These are phyloP conservation scores for Parazoanthus swiftii DNA, from an alignment of 92 coral and sea anemone species.

Conservation along the genomic window DNA sequence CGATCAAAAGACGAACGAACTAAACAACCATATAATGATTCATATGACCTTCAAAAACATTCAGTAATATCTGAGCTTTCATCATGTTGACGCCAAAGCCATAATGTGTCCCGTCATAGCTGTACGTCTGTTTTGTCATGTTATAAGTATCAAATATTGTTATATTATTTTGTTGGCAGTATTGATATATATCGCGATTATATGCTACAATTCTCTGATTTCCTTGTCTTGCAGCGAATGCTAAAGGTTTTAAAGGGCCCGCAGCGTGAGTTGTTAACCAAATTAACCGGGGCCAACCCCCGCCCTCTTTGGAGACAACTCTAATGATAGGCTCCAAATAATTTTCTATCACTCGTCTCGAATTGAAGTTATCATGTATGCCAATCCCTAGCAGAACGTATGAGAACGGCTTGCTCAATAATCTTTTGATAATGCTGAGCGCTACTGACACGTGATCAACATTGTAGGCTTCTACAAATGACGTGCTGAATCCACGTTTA, in stretches of 20 bases:
- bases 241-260: slow-evolving; percentile 81
- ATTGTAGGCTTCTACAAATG: slow-evolving; percentile 79
- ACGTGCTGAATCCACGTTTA: slow-evolving; percentile 46
- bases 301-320: slow-evolving; percentile 54
- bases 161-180: slow-evolving; percentile 57
- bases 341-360: slow-evolving; percentile 52
- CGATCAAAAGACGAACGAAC: background rate
- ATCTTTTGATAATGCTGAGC: slow-evolving; percentile 48
- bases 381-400: slow-evolving; percentile 73
- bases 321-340: slow-evolving; percentile 70
- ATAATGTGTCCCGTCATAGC: slow-evolving; percentile 86
- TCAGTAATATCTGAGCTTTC: slow-evolving; percentile 76
- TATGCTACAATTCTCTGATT: slow-evolving; percentile 65
- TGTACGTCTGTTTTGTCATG: slow-evolving; percentile 70
- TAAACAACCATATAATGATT: background rate
- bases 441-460: slow-evolving; percentile 58
- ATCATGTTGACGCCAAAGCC: slow-evolving; percentile 82
- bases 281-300: slow-evolving; percentile 81
- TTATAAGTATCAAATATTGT: slow-evolving; percentile 71
- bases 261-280: slow-evolving; percentile 85
- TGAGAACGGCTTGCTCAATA: slow-evolving; percentile 60
- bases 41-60: slow-evolving; percentile 60
- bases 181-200: slow-evolving; percentile 50
- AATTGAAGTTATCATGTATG: slow-evolving; percentile 75
- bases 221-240: slow-evolving; percentile 62